Percentiles rank a stretch among this genome's conserved stretches.
These are phyloP conservation scores for Microctonus aethiopoides DNA, from an alignment of 2,888 invertebrate genomes.

Conservation along the genomic window DNA sequence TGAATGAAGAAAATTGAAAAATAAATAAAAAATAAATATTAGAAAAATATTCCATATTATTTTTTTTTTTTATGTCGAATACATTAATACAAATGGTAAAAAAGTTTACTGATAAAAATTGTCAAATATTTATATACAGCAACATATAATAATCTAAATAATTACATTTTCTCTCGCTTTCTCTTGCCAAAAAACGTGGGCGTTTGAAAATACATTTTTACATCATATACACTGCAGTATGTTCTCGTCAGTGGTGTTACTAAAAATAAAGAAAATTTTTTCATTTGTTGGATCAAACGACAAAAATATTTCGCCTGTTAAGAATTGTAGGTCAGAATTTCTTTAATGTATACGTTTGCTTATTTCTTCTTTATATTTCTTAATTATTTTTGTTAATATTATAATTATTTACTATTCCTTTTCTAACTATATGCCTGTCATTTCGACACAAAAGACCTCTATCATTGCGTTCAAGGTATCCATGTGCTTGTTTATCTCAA, in stretches of 20 bases:
- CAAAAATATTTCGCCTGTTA: not conserved
- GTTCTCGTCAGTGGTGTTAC: not conserved
- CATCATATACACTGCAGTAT: not conserved
- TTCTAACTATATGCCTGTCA: constrained; percentile 1
- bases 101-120: not conserved
- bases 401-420: not conserved
- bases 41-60: not conserved
- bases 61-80: not conserved
- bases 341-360: not conserved
- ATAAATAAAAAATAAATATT: not conserved
- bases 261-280: not conserved
- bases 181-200: not conserved
- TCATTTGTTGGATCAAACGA: not conserved
- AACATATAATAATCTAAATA: not conserved
- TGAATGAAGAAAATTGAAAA: not conserved
- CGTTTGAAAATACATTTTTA: not conserved
- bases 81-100: not conserved
- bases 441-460: constrained; percentile 14
- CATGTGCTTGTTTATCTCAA: constrained; percentile 18
- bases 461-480: constrained; percentile 19
- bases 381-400: not conserved
- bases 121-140: not conserved
- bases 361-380: not conserved
- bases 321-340: not conserved
- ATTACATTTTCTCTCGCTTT: not conserved